Evolutionary conservation across 2,797 vertebrate genomes (phyloP).

Genomic region (Takifugu rubripes): DNA sequence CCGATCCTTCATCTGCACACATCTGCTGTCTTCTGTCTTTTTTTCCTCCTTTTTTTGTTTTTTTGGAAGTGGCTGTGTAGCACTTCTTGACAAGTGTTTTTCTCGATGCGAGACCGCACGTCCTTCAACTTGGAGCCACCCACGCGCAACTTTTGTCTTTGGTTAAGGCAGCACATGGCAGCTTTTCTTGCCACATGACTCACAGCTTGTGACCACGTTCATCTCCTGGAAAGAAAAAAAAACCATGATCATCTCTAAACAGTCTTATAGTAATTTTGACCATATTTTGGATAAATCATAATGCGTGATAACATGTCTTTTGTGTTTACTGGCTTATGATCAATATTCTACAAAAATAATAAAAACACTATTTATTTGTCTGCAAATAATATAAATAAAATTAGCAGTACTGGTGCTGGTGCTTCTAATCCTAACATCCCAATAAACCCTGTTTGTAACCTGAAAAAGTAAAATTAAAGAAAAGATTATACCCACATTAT

Average conservation of each 20-base stretch:
- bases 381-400: no score
- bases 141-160: conserved; percentile 31
- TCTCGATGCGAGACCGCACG: conserved; percentile 38
- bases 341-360: no score
- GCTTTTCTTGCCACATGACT: conserved; percentile 32
- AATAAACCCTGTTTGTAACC: no score
- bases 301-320: no score
- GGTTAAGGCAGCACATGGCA: conserved; percentile 30
- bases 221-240: conserved; percentile 32
- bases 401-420: no score
- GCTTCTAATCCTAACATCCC: no score
- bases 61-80: conserved; percentile 20
- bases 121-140: conserved; percentile 29
- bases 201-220: conserved; percentile 35
- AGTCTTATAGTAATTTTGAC: conserved; percentile 1
- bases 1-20: conserved; percentile 20
- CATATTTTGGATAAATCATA: neutral
- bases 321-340: neutral
- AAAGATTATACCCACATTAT: no score
- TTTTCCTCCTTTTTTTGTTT: conserved; percentile 9
- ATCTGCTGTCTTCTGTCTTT: conserved; percentile 10
- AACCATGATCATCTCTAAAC: conserved; percentile 25
- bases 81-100: conserved; percentile 18
- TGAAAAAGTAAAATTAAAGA: no score
- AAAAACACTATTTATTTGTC: no score